A percentile compares a stretch with the other conserved stretches of the same genome.
These are phyloP conservation scores for Scaptomyza polygonia DNA, from an alignment of 2,888 invertebrate genomes.

Conservation along the genomic window DNA sequence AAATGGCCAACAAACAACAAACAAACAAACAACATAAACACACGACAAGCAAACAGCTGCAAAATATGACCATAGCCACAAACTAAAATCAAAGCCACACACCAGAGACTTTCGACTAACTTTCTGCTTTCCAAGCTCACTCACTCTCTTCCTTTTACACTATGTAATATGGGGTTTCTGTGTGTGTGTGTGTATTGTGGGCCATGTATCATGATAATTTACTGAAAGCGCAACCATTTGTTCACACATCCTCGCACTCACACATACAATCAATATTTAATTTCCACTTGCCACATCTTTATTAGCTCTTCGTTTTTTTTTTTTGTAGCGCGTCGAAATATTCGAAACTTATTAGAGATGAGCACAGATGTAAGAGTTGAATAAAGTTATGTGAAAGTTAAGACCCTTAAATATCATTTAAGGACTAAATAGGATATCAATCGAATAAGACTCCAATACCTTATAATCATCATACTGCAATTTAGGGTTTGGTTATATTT, in stretches of 20 bases:
- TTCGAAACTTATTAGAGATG: slow-evolving; percentile 5
- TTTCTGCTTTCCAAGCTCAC: slow-evolving; percentile 14
- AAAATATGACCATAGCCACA: slow-evolving; percentile 74
- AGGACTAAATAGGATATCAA: no score
- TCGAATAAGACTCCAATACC: no score
- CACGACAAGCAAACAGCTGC: slow-evolving; percentile 28
- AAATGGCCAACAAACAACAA: slow-evolving; percentile 26
- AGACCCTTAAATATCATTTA: no score
- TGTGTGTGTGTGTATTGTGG: slow-evolving; percentile 15
- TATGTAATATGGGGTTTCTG: neutral
- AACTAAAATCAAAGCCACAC: slow-evolving; percentile 74
- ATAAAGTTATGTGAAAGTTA: neutral
- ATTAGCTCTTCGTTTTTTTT: slow-evolving; percentile 56
- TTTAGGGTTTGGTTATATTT: no score
- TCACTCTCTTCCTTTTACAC: neutral
- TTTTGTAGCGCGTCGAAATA: slow-evolving; percentile 25
- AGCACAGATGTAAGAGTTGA: neutral
- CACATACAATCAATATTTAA: slow-evolving; percentile 67
- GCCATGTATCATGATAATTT: slow-evolving; percentile 71
- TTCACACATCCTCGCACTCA: slow-evolving; percentile 31
- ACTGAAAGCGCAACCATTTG: slow-evolving; percentile 75
- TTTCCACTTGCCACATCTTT: slow-evolving; percentile 77
- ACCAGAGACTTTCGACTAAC: slow-evolving; percentile 43
- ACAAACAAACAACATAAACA: slow-evolving; percentile 15
- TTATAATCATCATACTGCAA: no score